Percentiles rank a stretch among this genome's conserved stretches.
Conservation (phyloP, 2,797 vertebrate genomes). For the Xyrichtys novacula region DNA sequence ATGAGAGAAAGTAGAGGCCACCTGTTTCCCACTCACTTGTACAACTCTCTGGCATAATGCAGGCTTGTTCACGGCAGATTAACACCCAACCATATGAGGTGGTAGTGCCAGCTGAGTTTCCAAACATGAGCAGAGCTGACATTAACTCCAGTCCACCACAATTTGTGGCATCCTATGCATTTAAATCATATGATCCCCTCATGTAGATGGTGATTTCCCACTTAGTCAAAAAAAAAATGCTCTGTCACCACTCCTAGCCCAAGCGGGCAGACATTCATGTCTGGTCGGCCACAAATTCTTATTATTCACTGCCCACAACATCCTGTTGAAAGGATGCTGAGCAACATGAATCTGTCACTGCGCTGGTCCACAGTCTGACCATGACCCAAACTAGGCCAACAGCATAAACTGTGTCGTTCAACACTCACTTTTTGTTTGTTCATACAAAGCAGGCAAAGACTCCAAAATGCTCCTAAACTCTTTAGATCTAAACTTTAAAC, state of each 20-base stretch:
- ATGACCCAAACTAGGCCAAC: constrained; percentile 58
- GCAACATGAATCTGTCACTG: constrained; percentile 67
- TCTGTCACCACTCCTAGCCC: constrained; percentile 61
- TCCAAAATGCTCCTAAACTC: constrained; percentile 85
- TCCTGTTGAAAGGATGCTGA: constrained; percentile 68
- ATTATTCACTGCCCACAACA: constrained; percentile 48
- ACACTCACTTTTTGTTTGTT: constrained; percentile 59
- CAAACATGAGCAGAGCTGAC: constrained; percentile 77
- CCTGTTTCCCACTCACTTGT: constrained; percentile 84
- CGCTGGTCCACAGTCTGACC: constrained; percentile 62
- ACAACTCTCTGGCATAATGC: constrained; percentile 79
- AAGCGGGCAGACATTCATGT: constrained; percentile 83
- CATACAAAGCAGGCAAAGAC: no score
- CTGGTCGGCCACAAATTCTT: constrained; percentile 83
- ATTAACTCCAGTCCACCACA: constrained; percentile 79
- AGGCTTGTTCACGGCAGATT: constrained; percentile 84
- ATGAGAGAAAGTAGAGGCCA: constrained; percentile 72
- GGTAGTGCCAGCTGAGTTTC: constrained; percentile 87
- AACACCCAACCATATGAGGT: constrained; percentile 80
- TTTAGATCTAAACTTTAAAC: constrained; percentile 85
- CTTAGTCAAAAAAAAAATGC: constrained; percentile 83
- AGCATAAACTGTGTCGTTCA: constrained; percentile 86
- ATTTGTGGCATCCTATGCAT: constrained; percentile 87
- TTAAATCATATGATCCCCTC: constrained; percentile 91
- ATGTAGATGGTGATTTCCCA: constrained; percentile 84